Conservation (phyloP, 2,797 vertebrate genomes). For the Clarias laeviceps region DNA sequence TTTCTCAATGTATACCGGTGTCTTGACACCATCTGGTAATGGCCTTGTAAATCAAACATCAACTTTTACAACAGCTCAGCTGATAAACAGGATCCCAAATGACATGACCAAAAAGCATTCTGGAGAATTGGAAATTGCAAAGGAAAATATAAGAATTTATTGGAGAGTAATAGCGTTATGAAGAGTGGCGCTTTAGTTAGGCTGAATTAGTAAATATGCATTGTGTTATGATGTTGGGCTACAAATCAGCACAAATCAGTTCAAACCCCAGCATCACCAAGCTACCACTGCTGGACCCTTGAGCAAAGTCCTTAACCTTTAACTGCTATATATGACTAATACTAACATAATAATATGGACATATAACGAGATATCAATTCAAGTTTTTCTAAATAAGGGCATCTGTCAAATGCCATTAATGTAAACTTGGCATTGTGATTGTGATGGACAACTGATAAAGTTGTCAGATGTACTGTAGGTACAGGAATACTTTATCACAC, state of each 20-base stretch:
- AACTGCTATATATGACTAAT: too few species aligned
- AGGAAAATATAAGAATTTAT: constrained; percentile 16
- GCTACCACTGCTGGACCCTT: too few species aligned
- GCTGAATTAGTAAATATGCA: too few species aligned
- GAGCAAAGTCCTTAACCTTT: too few species aligned
- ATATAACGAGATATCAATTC: too few species aligned
- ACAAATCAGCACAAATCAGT: too few species aligned
- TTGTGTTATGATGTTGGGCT: background rate
- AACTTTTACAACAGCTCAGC: constrained; percentile 59
- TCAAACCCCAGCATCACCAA: too few species aligned
- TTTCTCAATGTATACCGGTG: constrained; percentile 68
- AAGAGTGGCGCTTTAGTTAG: background rate
- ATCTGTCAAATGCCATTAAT: too few species aligned
- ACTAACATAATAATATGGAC: too few species aligned
- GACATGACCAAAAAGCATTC: constrained; percentile 18
- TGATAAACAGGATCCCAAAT: constrained; percentile 52
- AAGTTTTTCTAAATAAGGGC: too few species aligned
- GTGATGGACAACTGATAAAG: background rate
- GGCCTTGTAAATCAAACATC: constrained; percentile 68
- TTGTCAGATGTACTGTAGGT: background rate
- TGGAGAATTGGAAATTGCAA: constrained; percentile 27
- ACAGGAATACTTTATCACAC: background rate
- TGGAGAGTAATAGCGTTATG: background rate
- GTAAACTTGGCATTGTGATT: background rate
- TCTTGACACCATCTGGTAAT: constrained; percentile 64